Evolutionary conservation across 2,888 invertebrate species (phyloP).

Genomic region (Cosmorhoe ocellata): DNA sequence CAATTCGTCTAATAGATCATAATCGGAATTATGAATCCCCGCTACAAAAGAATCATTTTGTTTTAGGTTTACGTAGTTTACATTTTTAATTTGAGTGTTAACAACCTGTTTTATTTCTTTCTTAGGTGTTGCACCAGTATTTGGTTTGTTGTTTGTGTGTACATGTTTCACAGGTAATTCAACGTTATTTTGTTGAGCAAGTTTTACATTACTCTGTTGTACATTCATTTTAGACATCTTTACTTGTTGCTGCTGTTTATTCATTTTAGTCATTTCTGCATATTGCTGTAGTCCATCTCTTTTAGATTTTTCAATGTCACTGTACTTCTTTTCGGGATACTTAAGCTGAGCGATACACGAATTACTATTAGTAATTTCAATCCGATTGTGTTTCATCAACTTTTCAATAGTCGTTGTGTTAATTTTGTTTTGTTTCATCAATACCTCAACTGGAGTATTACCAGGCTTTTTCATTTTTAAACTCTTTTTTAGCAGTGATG

Average conservation of each 20-base stretch:
- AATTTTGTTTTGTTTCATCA: slow-evolving; percentile 1
- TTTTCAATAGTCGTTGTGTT: slow-evolving; percentile 1
- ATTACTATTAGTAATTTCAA: slow-evolving; percentile 9
- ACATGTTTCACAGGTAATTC: background rate
- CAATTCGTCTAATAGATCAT: slow-evolving; percentile 71
- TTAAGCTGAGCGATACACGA: background rate
- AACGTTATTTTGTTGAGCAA: background rate
- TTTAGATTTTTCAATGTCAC: slow-evolving; percentile 1
- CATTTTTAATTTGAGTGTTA: slow-evolving; percentile 36
- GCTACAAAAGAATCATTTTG: slow-evolving; percentile 61
- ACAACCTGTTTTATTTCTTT: slow-evolving; percentile 9
- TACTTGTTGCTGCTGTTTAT: background rate
- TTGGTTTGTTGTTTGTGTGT: too few species aligned
- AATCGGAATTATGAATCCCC: slow-evolving; percentile 65
- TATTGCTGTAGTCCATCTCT: background rate
- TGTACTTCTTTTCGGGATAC: background rate
- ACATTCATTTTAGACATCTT: background rate
- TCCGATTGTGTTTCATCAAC: slow-evolving; percentile 7
- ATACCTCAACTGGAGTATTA: background rate
- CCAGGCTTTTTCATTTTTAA: slow-evolving; percentile 10
- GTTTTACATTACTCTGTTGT: background rate
- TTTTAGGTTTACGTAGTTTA: slow-evolving; percentile 37
- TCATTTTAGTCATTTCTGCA: background rate
- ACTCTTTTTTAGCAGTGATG: slow-evolving; percentile 8
- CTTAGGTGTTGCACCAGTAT: slow-evolving; percentile 4